Evolutionary conservation across 2,797 vertebrate genomes (phyloP).

Genomic region (Phataginus tetradactyla): DNA sequence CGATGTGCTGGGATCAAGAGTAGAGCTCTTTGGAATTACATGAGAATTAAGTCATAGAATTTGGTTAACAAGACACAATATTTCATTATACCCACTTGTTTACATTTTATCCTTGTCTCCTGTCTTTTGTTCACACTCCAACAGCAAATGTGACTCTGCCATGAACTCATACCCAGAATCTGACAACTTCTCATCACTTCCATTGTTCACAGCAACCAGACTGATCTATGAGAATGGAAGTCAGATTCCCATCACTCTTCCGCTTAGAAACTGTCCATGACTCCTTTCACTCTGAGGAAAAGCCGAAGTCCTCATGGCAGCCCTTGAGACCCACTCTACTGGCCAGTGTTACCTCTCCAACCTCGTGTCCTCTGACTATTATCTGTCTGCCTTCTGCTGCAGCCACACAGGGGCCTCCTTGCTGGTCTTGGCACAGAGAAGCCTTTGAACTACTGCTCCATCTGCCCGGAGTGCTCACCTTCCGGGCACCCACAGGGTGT

Average conservation of each 20-base stretch:
- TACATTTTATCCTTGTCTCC: background rate
- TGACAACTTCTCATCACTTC: background rate
- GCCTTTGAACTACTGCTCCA: background rate
- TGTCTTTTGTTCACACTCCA: background rate
- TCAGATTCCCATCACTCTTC: background rate
- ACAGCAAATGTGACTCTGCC: background rate
- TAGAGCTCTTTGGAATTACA: background rate
- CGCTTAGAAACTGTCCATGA: background rate
- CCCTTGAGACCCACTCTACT: background rate
- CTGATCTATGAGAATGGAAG: background rate
- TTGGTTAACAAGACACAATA: background rate
- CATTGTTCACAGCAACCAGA: background rate
- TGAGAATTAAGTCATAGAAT: background rate
- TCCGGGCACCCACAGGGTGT: accelerated
- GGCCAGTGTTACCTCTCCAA: background rate
- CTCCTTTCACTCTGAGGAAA: background rate
- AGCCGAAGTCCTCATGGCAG: background rate
- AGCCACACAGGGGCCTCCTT: background rate
- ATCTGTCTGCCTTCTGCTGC: too few relatives aligned
- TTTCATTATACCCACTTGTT: background rate
- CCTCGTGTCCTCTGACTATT: background rate
- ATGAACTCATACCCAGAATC: background rate
- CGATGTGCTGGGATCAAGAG: background rate
- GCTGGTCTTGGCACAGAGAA: background rate
- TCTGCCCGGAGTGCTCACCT: background rate